Percentiles rank a stretch among this genome's conserved stretches.
Evolutionary conservation across 2,888 invertebrate genomes (phyloP).

Genomic region (Acleris literana): DNA sequence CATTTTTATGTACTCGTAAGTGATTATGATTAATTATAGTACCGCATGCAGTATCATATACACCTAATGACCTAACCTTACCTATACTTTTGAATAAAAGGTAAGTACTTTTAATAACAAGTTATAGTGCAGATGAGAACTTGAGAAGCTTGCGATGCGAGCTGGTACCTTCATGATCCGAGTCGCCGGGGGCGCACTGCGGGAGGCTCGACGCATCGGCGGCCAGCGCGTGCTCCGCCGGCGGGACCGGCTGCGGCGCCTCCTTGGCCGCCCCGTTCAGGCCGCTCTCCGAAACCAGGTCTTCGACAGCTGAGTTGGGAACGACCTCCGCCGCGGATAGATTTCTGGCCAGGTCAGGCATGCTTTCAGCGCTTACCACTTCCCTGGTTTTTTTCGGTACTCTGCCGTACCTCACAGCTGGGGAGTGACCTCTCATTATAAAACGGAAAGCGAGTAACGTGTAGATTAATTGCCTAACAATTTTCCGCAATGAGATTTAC

Average conservation of each 20-base stretch:
- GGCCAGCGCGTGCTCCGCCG: conserved; percentile 89
- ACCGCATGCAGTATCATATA: too few relatives aligned
- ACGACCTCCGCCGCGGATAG: conserved; percentile 35
- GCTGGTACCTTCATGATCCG: conserved; percentile 52
- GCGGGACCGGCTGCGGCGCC: conserved; percentile 76
- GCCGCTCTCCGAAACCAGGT: conserved; percentile 45
- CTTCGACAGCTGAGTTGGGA: conserved; percentile 43
- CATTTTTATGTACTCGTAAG: too few relatives aligned
- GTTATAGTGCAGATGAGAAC: too few relatives aligned
- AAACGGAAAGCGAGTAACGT: background rate
- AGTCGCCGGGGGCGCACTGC: conserved; percentile 49
- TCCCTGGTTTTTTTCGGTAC: conserved; percentile 97
- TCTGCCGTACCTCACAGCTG: conserved; percentile 97
- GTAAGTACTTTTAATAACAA: too few relatives aligned
- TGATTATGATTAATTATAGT: too few relatives aligned
- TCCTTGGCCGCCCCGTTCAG: conserved; percentile 56
- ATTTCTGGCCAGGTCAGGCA: conserved; percentile 51
- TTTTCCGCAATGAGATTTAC: too few relatives aligned
- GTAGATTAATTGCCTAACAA: too few relatives aligned
- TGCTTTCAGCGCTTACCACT: conserved; percentile 51
- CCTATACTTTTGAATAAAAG: too few relatives aligned
- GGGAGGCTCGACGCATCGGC: conserved; percentile 49
- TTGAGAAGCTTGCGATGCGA: too few relatives aligned
- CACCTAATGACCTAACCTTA: too few relatives aligned
- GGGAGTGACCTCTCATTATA: conserved; percentile 51